Conservation (phyloP, 2,888 invertebrate species). For the Uloborus plumipes region DNA sequence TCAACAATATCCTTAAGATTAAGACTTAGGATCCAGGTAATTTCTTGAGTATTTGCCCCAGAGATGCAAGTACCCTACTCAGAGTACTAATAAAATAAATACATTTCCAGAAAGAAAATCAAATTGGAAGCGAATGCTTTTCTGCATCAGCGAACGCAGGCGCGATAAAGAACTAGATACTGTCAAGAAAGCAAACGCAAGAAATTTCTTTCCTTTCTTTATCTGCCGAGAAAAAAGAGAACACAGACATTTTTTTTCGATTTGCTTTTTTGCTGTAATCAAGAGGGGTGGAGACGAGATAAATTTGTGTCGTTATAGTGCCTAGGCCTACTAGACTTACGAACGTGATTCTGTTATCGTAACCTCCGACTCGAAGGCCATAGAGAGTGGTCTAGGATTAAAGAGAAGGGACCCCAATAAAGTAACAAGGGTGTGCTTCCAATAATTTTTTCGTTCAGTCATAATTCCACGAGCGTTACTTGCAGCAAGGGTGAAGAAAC, state of each 20-base stretch:
- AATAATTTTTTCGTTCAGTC: too few relatives aligned
- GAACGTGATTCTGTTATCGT: constrained; percentile 46
- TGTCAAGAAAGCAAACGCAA: constrained; percentile 18
- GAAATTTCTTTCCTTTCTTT: constrained; percentile 40
- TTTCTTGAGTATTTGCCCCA: background rate
- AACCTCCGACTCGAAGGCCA: constrained; percentile 2
- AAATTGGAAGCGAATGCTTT: constrained; percentile 26
- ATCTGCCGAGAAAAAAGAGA: constrained; percentile 24
- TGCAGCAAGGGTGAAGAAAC: too few relatives aligned
- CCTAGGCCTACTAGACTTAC: constrained; percentile 25
- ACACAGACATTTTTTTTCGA: constrained; percentile 35
- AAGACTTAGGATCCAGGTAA: too few relatives aligned
- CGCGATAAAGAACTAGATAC: constrained; percentile 37
- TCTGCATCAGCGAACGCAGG: constrained; percentile 34
- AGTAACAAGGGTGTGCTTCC: too few relatives aligned
- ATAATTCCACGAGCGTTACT: too few relatives aligned
- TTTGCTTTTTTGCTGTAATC: constrained; percentile 19
- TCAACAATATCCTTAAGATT: too few relatives aligned
- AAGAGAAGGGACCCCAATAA: constrained; percentile 21
- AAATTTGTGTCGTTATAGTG: constrained; percentile 37
- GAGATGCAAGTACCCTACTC: background rate
- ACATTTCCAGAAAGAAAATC: constrained; percentile 20
- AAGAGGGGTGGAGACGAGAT: constrained; percentile 18
- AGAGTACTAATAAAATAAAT: constrained; percentile 11
- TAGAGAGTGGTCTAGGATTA: constrained; percentile 14